These are phyloP conservation scores for Candidula unifasciata DNA, from an alignment of 2,888 invertebrate genomes.

Conservation along the genomic window DNA sequence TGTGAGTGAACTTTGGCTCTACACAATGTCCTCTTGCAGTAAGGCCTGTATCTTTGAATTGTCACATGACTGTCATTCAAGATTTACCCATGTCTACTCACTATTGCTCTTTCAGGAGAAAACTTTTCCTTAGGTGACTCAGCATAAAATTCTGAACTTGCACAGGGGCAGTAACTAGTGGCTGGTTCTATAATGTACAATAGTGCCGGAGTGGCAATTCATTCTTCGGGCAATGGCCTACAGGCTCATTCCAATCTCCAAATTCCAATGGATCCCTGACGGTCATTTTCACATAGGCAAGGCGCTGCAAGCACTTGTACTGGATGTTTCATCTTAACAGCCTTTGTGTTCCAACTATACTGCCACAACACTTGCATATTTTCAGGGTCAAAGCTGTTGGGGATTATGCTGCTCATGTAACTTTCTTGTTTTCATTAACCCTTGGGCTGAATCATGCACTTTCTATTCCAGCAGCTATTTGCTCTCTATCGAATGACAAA, in stretches of 20 bases:
- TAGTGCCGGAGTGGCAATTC: background rate
- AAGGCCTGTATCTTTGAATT: too few species aligned
- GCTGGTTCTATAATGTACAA: background rate
- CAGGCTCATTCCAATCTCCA: slow-evolving; percentile 6
- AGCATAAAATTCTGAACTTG: background rate
- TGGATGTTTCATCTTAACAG: too few species aligned
- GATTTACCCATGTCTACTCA: background rate
- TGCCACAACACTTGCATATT: background rate
- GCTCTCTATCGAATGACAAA: background rate
- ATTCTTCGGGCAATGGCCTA: background rate
- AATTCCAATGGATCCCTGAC: background rate
- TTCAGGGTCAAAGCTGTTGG: background rate
- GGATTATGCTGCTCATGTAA: too few species aligned
- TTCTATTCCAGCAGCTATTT: background rate
- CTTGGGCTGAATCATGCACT: background rate
- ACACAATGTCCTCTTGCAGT: too few species aligned
- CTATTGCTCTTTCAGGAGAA: background rate
- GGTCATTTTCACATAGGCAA: background rate
- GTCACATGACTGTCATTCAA: too few species aligned
- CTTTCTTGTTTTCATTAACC: too few species aligned
- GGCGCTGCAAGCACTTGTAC: too few species aligned
- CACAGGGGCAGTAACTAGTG: slow-evolving; percentile 9
- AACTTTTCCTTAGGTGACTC: slow-evolving; percentile 18
- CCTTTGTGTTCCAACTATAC: background rate
- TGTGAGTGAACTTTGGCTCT: too few species aligned